Conservation (phyloP, 35 echinoderm and acorn worm genomes). For the Lytechinus variegatus region DNA sequence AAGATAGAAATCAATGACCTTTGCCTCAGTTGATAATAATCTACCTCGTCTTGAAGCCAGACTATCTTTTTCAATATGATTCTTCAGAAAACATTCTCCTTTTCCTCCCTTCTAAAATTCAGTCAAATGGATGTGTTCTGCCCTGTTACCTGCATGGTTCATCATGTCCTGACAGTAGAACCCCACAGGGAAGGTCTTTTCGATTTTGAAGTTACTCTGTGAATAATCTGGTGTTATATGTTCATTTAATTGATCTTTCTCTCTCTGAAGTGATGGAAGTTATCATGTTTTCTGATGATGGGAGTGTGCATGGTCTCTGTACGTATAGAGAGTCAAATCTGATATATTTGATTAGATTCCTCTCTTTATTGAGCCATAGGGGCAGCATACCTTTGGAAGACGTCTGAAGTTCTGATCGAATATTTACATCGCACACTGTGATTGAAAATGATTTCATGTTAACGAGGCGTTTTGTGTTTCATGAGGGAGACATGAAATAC, state of each 20-base stretch:
- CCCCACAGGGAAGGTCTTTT: not conserved
- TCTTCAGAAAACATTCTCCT: not conserved
- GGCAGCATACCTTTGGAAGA: too few relatives aligned
- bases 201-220: not conserved
- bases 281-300: not conserved
- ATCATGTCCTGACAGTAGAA: not conserved
- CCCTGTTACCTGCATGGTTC: not conserved
- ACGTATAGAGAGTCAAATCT: not conserved
- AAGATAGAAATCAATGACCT: not conserved
- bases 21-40: too few relatives aligned
- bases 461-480: not conserved
- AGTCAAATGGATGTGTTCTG: not conserved
- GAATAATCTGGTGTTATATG: not conserved
- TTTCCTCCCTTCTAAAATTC: not conserved
- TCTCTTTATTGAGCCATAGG: too few relatives aligned
- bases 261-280: not conserved
- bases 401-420: too few relatives aligned
- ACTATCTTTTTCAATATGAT: not conserved
- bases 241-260: not conserved
- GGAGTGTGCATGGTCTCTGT: not conserved
- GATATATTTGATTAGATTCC: not conserved
- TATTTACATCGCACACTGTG: not conserved
- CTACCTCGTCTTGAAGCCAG: not conserved
- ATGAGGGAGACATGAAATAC: too few relatives aligned
- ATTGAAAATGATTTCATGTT: not conserved